These are phyloP conservation scores for Ammospiza caudacuta DNA, from an alignment of 2,113 vertebrate genomes.

Conservation along the genomic window DNA sequence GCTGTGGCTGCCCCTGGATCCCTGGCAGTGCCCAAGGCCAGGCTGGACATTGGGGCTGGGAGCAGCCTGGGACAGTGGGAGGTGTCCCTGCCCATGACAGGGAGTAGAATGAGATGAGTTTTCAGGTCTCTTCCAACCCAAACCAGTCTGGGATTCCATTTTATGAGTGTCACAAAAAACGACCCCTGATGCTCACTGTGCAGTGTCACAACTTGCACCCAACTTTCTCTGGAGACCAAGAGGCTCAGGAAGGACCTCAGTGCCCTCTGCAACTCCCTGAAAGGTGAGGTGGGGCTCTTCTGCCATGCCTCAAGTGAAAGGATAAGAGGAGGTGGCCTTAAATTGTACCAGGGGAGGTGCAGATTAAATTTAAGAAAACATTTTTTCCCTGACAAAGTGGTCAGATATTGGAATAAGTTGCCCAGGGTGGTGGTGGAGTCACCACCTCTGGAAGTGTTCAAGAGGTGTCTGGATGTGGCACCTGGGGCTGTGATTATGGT, in stretches of 20 bases:
- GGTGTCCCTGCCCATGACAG: background rate
- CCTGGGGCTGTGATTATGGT: background rate
- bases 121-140: background rate
- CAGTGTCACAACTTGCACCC: background rate
- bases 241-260: background rate
- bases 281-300: background rate
- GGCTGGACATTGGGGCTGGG: accelerated
- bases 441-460: background rate
- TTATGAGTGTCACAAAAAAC: background rate
- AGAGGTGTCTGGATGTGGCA: background rate
- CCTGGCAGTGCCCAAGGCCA: background rate
- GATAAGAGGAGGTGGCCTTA: background rate
- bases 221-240: background rate
- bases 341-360: background rate
- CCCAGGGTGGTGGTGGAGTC: background rate
- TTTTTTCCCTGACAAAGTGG: background rate
- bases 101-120: accelerated
- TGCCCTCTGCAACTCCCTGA: background rate
- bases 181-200: background rate
- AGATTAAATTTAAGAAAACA: background rate
- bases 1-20: background rate
- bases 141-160: background rate
- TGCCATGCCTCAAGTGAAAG: background rate
- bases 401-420: background rate
- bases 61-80: background rate